Evolutionary conservation across 2,113 vertebrate genomes (phyloP), one percentile per base, ranked within the genome.

Genomic region (Struthio camelus): DNA sequence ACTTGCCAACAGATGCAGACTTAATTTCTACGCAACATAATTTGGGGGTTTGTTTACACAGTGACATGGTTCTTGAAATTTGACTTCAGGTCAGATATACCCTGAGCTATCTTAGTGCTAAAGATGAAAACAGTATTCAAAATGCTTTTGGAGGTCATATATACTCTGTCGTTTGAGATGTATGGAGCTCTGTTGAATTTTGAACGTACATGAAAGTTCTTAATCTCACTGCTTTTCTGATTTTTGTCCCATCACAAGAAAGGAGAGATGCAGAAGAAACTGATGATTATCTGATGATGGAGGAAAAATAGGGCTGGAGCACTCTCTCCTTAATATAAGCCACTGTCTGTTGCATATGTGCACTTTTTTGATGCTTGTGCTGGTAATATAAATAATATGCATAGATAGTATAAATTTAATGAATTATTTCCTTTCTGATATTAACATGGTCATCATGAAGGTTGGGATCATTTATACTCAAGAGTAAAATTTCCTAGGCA

Each of bases 391-490:
- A n/a, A n/a, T n/a, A n/a, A n/a, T n/a, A n/a, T n/a, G n/a, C n/a
- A n/a, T n/a, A n/a, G 34, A 15, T 81, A 87, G 32, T 61, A 54
- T 23, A 86, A 53, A 67, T 90, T 94, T 92, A 86, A 88, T 79
- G 66, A 91, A 89, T 25, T 40, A 78, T 73, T 87, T 89, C 88
- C 90, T 90, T 73, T 61, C 59, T 54, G 3, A 12, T 88, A 59
- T 42, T 89, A 93, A 95, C 86, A 96, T 96, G 89, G 95, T 90
- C 53, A 82, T 88, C 46, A 69, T 14, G 44, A 70, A 32, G 42
- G 20, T 34, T 34, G 14, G 18, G 44, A 42, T 71, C 59, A 92
- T 72, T 88, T 80, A 87, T 87, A 83, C 92, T 92, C 82, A 91
- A 67, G 50, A 94, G 54, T 88, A 70, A 80, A 81, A 88, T 94